phyloP scores from a whole-genome alignment of 2,113 vertebrate genomes.

The Ptyas mucosa region DNA sequence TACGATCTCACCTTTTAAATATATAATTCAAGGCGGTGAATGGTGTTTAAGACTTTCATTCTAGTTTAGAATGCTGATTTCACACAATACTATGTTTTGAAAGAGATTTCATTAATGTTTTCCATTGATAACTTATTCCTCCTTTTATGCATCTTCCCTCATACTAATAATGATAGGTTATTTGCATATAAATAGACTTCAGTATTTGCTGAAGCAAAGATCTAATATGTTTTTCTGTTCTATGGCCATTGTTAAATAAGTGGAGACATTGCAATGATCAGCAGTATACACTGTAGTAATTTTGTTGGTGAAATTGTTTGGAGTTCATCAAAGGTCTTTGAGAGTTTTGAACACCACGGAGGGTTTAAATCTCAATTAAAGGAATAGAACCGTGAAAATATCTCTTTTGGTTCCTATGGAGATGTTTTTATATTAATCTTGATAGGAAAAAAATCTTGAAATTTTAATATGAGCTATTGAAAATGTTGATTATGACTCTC shows the following conservation, averaged over 20 bases:
- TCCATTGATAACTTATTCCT: constrained; percentile 86
- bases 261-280: constrained; percentile 59
- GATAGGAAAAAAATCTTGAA: constrained; percentile 3
- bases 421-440: constrained; percentile 19
- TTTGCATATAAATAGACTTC: constrained; percentile 97
- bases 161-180: constrained; percentile 79
- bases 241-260: constrained; percentile 59
- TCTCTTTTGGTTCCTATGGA: constrained; percentile 9
- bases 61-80: constrained; percentile 71
- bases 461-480: constrained; percentile 8
- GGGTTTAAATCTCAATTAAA: constrained; percentile 25
- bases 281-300: constrained; percentile 53
- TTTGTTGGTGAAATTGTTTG: constrained; percentile 46
- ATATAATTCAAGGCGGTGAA: neutral
- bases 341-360: constrained; percentile 29
- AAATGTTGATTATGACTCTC: constrained; percentile 24
- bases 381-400: neutral
- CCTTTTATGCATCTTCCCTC: constrained; percentile 75
- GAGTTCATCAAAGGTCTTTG: constrained; percentile 6
- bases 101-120: constrained; percentile 85
- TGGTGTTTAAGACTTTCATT: constrained; percentile 45
- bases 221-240: constrained; percentile 55
- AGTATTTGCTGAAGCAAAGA: constrained; percentile 76
- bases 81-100: constrained; percentile 81
- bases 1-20: neutral